phyloP scores from a whole-genome alignment of 2,113 vertebrate genomes.

The Petroica traversi region DNA sequence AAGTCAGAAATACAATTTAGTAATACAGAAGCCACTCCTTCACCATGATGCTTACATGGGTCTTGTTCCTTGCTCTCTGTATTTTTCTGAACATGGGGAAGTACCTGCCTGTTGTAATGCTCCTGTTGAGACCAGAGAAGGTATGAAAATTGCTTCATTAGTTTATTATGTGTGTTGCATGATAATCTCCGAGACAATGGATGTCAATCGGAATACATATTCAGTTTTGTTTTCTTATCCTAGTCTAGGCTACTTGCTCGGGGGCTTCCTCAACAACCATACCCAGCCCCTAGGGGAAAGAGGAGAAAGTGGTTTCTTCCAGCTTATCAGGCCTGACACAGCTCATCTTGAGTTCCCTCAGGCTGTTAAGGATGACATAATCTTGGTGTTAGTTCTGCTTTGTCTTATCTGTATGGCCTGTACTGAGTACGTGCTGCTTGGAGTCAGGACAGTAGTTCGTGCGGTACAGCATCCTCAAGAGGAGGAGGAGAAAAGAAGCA shows the following conservation, averaged over 20 bases:
- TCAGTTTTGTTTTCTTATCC: background rate
- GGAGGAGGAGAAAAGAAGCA: too few relatives aligned
- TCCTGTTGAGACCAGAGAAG: too few relatives aligned
- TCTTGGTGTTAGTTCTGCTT: too few relatives aligned
- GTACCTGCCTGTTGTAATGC: too few relatives aligned
- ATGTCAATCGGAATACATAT: fast-evolving
- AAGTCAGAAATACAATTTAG: background rate
- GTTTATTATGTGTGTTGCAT: background rate
- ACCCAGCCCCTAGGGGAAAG: background rate
- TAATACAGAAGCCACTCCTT: background rate
- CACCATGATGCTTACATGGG: background rate
- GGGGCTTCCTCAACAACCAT: background rate
- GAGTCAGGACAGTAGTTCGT: too few relatives aligned
- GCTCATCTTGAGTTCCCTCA: background rate
- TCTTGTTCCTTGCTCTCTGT: background rate
- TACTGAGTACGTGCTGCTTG: too few relatives aligned
- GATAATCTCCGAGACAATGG: background rate
- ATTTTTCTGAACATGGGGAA: background rate
- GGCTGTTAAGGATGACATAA: too few relatives aligned
- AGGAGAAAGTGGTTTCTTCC: background rate
- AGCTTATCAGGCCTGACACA: background rate
- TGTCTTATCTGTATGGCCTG: too few relatives aligned
- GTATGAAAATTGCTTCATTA: background rate
- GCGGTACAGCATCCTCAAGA: too few relatives aligned
- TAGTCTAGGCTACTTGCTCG: background rate